Evolutionary conservation across 2,113 vertebrate genomes (phyloP), one percentile per base, ranked within the genome.

Genomic region (Amia ocellicauda): DNA sequence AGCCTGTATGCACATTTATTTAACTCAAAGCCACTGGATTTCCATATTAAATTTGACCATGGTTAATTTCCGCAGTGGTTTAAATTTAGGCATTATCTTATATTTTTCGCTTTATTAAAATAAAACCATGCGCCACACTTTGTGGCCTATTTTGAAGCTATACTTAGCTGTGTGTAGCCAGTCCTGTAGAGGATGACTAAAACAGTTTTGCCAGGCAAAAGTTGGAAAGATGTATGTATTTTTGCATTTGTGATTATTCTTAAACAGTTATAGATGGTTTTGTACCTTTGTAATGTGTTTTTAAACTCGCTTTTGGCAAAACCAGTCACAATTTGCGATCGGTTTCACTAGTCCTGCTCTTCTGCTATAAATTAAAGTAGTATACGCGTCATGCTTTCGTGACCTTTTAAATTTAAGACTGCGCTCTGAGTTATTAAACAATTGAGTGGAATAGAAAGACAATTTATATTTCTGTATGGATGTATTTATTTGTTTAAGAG

Each of bases 91-190:
- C 7, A 19, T 41, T 58, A 60, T 47, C 58, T 49, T 17, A 9
- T 11, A 27, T 16, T 49, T 42, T 11, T 29, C 11, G 3, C 24
- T 47, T n/a, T 60, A 24, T 58, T 56, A 56, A 56, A 41, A 2
- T 58, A 31, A 16, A 41, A 19, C 7, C 56, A 41, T 19, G 31
- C 27, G 58, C 27, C 27, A 24, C 19, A 22, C 40, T 47, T 19
- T 19, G 9, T 22, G 42, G 43, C 43, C 24, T 19, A n/a, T 62
- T 62, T 28, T 27, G 50, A 62, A 50, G 43, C 43, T 50, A 49
- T 20, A 50, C 47, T n/a, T 62, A 45, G 24, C 27, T 19, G 7
- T 50, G n/a, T 43, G 49, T 50, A 29, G 4, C 24, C 41, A 41
- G 28, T 24, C 36, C 0, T 26, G 28, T 2, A 20, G 5, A 59